A percentile compares a stretch with the other conserved stretches of the same genome.
phyloP scores from a whole-genome alignment of 2,113 vertebrate genomes.

The Anolis sagrei region DNA sequence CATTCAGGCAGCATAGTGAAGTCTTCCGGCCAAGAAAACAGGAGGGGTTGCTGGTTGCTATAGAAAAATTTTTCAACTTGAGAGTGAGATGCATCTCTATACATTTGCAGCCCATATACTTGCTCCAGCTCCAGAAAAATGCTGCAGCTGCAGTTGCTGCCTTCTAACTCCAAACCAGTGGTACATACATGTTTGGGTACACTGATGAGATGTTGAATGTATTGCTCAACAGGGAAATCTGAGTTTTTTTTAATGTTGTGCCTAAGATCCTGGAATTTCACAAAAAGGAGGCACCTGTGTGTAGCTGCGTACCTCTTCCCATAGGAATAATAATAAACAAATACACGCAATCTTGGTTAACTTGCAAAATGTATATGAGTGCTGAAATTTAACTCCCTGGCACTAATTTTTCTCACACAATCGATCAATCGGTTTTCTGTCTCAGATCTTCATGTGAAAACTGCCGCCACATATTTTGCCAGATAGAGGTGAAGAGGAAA shows the following conservation, averaged over 20 bases:
- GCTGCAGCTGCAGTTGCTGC: background rate
- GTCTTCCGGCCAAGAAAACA: background rate
- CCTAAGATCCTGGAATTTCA: background rate
- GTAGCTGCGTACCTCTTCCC: background rate
- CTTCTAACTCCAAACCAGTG: background rate
- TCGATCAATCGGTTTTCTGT: background rate
- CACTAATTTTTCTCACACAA: too few species aligned
- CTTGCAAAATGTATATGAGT: background rate
- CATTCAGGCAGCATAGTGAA: background rate
- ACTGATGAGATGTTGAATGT: background rate
- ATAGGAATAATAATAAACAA: background rate
- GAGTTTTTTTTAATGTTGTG: constrained; percentile 11
- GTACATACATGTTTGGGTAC: background rate
- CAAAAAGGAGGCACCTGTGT: background rate
- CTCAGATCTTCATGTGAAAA: background rate
- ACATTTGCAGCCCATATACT: background rate
- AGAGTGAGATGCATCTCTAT: background rate
- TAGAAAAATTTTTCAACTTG: background rate
- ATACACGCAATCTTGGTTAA: background rate
- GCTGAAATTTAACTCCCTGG: background rate
- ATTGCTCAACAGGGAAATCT: background rate
- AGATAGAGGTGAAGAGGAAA: background rate
- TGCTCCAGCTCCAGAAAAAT: background rate
- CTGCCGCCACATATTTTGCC: background rate
- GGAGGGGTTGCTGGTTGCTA: background rate